Conservation (phyloP, 2,797 vertebrate genomes). For the Premnoplex brunnescens region DNA sequence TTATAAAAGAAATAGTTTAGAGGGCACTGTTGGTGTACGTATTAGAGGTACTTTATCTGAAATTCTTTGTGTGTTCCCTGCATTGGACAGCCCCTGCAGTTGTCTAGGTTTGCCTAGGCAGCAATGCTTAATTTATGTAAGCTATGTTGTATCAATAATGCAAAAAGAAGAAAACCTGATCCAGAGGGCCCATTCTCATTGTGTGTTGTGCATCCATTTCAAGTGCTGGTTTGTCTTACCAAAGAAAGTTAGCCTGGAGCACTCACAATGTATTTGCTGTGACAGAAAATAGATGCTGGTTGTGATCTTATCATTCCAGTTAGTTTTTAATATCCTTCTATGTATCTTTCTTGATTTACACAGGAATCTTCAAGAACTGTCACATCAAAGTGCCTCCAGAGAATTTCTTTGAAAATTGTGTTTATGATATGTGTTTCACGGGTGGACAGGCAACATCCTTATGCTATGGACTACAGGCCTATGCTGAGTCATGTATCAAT, state of each 20-base stretch:
- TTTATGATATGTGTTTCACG: slow-evolving; percentile 86
- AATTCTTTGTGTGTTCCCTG: neutral
- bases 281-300: neutral
- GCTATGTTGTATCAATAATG: neutral
- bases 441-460: slow-evolving; percentile 81
- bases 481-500: slow-evolving; percentile 82
- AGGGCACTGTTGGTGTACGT: neutral
- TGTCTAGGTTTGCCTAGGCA: neutral
- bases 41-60: neutral
- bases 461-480: slow-evolving; percentile 87
- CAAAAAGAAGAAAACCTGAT: neutral
- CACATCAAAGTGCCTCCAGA: slow-evolving; percentile 77
- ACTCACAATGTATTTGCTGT: neutral
- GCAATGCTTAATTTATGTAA: neutral
- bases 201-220: neutral
- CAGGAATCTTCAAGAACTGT: slow-evolving; percentile 86
- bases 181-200: neutral
- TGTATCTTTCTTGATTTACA: neutral
- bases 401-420: slow-evolving; percentile 84
- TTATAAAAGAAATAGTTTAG: neutral
- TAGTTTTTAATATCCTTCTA: neutral
- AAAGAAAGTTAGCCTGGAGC: neutral
- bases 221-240: neutral
- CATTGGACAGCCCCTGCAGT: neutral
- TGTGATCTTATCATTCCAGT: neutral